A percentile compares a stretch with the other conserved stretches of the same genome.
Conservation (phyloP, 1,140 invertebrate species). For the Myzus persicae region DNA sequence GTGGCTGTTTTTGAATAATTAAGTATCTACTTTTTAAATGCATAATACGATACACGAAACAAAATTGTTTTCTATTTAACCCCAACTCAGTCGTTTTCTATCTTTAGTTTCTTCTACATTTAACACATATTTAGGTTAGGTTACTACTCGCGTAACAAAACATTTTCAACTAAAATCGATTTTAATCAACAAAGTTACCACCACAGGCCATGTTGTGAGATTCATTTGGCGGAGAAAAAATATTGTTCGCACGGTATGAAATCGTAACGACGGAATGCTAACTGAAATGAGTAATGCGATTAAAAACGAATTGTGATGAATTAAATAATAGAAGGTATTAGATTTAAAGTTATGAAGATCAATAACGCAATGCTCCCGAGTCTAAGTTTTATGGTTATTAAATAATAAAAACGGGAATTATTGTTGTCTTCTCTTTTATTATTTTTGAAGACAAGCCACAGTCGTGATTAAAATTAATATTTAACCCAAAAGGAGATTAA, state of each 20-base stretch:
- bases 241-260: not conserved
- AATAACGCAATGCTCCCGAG: not conserved
- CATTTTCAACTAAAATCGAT: slow-evolving; percentile 18
- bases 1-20: not conserved
- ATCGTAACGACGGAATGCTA: not conserved
- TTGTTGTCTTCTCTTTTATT: not conserved
- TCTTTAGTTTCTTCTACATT: slow-evolving; percentile 18
- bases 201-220: not conserved
- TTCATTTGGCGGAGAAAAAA: not conserved
- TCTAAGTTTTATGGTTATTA: not conserved
- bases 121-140: slow-evolving; percentile 21
- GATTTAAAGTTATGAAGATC: not conserved
- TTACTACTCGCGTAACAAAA: not conserved
- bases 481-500: not conserved
- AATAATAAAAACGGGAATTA: not conserved
- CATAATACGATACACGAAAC: not conserved
- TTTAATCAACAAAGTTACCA: slow-evolving; percentile 20
- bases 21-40: not conserved
- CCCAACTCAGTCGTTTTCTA: not conserved
- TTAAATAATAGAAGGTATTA: not conserved
- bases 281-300: not conserved
- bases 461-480: not conserved
- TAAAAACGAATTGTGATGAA: not conserved
- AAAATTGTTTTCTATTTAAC: not conserved
- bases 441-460: not conserved